Percentiles rank a stretch among this genome's conserved stretches.
phyloP scores from a whole-genome alignment of 2,797 vertebrate genomes.

The Neosilurus hyrtlii region DNA sequence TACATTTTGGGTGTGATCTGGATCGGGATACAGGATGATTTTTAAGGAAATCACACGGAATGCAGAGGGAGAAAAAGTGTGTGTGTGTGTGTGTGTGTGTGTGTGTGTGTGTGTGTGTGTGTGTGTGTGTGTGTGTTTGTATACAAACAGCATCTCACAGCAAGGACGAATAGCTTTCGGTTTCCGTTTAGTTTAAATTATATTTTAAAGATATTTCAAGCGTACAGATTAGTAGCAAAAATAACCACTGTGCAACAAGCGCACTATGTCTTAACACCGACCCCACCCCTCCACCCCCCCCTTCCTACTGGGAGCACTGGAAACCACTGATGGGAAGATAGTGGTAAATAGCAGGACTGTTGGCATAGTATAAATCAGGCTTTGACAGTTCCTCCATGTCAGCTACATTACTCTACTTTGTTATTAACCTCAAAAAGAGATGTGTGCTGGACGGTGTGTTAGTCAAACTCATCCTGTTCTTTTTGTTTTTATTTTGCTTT shows the following conservation, averaged over 20 bases:
- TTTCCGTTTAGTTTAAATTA: background rate
- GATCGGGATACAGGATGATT: no score
- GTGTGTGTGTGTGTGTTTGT: no score
- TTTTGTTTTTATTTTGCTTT: background rate
- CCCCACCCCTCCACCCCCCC: no score
- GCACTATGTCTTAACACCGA: no score
- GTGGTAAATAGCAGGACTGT: background rate
- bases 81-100: no score
- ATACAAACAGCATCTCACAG: no score
- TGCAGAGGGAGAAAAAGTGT: no score
- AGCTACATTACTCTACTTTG: background rate
- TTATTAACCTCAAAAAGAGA: background rate
- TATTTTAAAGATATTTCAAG: background rate
- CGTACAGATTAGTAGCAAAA: background rate
- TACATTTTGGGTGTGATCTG: no score
- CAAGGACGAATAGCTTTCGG: background rate
- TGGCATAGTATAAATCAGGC: background rate
- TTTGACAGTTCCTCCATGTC: background rate
- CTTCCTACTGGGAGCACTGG: no score
- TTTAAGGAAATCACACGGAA: no score
- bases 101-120: no score
- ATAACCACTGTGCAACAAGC: background rate
- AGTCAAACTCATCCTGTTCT: background rate
- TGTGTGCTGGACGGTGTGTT: background rate
- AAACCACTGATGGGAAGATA: background rate